These are phyloP conservation scores for Macrosteles quadrilineatus DNA, from an alignment of 1,140 invertebrate species.

Conservation along the genomic window DNA sequence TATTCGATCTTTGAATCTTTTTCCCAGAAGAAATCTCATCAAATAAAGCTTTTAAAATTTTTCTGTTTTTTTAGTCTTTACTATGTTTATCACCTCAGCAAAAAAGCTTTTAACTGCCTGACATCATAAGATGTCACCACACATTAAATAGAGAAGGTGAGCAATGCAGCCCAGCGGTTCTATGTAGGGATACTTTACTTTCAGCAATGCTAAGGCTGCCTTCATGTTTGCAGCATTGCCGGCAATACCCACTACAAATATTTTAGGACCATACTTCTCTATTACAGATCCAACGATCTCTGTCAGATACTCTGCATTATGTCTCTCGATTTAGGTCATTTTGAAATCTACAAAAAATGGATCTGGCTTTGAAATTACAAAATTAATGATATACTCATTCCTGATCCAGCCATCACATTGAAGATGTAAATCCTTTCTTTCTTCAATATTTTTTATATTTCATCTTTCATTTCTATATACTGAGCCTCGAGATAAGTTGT, in stretches of 20 bases:
- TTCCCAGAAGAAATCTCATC: too few species aligned
- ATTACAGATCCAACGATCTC: constrained; percentile 41
- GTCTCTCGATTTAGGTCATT: constrained; percentile 37
- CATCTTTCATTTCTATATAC: constrained; percentile 32
- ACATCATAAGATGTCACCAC: too few species aligned
- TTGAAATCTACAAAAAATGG: constrained; percentile 44
- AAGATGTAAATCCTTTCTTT: constrained; percentile 34
- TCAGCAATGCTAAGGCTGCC: constrained; percentile 38
- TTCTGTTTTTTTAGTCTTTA: too few species aligned
- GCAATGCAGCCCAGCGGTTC: too few species aligned
- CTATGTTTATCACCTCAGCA: too few species aligned
- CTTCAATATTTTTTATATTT: neutral
- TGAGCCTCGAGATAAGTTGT: constrained; percentile 36
- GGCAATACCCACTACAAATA: constrained; percentile 42
- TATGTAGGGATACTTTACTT: too few species aligned
- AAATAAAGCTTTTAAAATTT: too few species aligned
- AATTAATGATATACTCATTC: constrained; percentile 45
- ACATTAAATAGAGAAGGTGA: too few species aligned
- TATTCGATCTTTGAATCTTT: constrained; percentile 17
- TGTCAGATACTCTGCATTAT: constrained; percentile 41
- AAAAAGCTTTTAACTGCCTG: too few species aligned
- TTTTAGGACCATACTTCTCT: constrained; percentile 42
- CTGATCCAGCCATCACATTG: constrained; percentile 46
- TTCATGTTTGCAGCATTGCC: constrained; percentile 44
- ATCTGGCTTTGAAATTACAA: constrained; percentile 44